Base-by-base conservation (phyloP, 2,888 invertebrate genomes). In the Drosophila atripex region DNA sequence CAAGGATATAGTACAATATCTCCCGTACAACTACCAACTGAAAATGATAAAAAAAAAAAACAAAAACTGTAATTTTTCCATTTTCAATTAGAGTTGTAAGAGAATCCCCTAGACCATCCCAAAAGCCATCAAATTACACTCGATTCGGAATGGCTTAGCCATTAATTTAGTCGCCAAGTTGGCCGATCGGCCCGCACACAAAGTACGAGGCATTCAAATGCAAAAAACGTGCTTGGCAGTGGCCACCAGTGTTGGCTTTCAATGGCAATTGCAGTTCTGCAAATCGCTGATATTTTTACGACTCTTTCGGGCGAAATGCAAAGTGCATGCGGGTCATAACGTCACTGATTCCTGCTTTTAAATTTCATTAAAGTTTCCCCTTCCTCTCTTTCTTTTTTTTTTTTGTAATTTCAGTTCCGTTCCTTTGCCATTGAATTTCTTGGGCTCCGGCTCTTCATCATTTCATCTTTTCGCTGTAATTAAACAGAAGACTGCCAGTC, bases 251-350 rank as follows among this genome's bases (percentile, higher is more conserved):
- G 76, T 82, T 85, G 77, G 80, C 74, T 85, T 82, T 83, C 82
- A 83, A 83, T 86, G 82, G 73, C 83, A 83, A 78, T 80, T 79
- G 83, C 70, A 85, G 73, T 71, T 77, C 61, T 7, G 5, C 38
- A 14, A 14, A 55, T 16, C n/a, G 39, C 39, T 59, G 28, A 47
- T 18, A 51, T 54, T 69, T 70, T 46, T 60, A 69, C 41, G 60
- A 46, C 54, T 35, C 35, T 8, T 69, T 69, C 60, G 51, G 28
- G 39, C 3, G n/a, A 8, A 71, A 77, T 77, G 76, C 71, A 65
- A 71, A 74, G 60, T 35, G 16, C 25, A 76, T 78, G 78, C 78
- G 71, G 78, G 78, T 55, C 28, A 56, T 52, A 30, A 9, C 63
- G 43, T 46, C 75, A 69, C 73, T 68, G 71, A 80, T 80, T 78